These are phyloP conservation scores for Amphiprion clarkii DNA, from an alignment of 2,797 vertebrate species.

Conservation along the genomic window DNA sequence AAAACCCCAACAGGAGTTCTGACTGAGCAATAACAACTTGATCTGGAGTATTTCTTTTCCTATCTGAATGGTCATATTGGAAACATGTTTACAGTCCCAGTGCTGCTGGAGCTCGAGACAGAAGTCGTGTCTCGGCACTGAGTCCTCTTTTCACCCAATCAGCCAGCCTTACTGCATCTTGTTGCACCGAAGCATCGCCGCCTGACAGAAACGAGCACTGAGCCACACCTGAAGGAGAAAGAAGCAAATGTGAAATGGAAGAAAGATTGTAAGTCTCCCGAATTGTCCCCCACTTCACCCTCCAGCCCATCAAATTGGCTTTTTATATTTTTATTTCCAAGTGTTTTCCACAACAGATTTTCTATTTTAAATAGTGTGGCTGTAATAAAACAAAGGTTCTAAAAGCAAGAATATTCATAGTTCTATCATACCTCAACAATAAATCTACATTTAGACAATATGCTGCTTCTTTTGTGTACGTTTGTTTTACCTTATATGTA, in stretches of 20 bases:
- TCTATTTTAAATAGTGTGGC: constrained; percentile 45
- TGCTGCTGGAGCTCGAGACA: constrained; percentile 80
- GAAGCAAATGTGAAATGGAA: constrained; percentile 46
- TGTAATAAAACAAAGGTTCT: constrained; percentile 50
- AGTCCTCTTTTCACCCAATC: constrained; percentile 40
- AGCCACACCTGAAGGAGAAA: constrained; percentile 46
- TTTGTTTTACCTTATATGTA: constrained; percentile 71
- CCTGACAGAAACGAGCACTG: constrained; percentile 34
- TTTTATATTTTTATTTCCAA: constrained; percentile 19
- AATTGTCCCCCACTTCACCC: constrained; percentile 25
- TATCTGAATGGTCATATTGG: constrained; percentile 47
- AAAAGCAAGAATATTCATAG: constrained; percentile 49
- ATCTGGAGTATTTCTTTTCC: constrained; percentile 38
- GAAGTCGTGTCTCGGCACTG: constrained; percentile 74
- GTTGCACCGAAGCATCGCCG: constrained; percentile 37
- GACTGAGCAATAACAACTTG: constrained; percentile 4
- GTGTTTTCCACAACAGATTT: constrained; percentile 53
- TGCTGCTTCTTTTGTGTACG: constrained; percentile 79
- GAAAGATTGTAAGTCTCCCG: constrained; percentile 50
- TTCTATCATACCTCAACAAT: constrained; percentile 77
- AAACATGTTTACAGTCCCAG: constrained; percentile 69
- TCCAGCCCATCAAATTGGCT: constrained; percentile 51
- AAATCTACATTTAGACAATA: constrained; percentile 78
- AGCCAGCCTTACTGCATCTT: constrained; percentile 34
- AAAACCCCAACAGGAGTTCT: too few relatives aligned